These are phyloP conservation scores for Dendrolimus kikuchii DNA, from an alignment of 1,140 invertebrate species.

Conservation along the genomic window DNA sequence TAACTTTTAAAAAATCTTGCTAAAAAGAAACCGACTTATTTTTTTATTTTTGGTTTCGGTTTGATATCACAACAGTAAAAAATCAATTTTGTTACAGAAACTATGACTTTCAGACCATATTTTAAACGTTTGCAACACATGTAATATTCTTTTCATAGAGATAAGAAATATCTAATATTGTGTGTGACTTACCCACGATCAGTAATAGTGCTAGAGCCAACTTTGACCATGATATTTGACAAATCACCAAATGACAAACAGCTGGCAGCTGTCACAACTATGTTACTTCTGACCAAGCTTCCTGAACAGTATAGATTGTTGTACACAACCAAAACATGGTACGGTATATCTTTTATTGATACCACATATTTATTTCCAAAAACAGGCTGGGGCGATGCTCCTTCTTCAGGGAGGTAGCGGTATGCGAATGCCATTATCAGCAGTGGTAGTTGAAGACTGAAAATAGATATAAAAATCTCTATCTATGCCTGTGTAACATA, in stretches of 20 bases:
- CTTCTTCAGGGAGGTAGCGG: conserved; percentile 1
- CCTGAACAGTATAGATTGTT: conserved; percentile 31
- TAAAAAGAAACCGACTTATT: too few species aligned
- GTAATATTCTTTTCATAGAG: not conserved
- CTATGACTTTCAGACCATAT: too few species aligned
- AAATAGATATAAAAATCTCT: not conserved
- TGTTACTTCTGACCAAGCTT: conserved; percentile 23
- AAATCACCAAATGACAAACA: conserved; percentile 13
- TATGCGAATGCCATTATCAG: not conserved
- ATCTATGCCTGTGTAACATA: too few species aligned
- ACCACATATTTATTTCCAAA: conserved; percentile 4
- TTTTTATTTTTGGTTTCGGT: too few species aligned
- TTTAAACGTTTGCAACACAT: too few species aligned
- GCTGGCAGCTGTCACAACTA: conserved; percentile 27
- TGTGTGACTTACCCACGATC: conserved; percentile 18
- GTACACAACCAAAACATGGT: conserved; percentile 31
- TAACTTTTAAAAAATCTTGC: too few species aligned
- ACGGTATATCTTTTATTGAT: conserved; percentile 14
- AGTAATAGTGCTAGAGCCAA: conserved; percentile 19
- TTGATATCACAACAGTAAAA: too few species aligned
- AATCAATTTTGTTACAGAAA: not conserved
- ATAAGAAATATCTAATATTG: not conserved
- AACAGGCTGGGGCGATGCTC: too few species aligned
- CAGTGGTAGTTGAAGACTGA: conserved; percentile 9
- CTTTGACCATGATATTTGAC: conserved; percentile 21